Percentiles rank a stretch among this genome's conserved stretches.
Evolutionary conservation across 1,140 invertebrate species (phyloP).

Genomic region (Lineus longissimus): DNA sequence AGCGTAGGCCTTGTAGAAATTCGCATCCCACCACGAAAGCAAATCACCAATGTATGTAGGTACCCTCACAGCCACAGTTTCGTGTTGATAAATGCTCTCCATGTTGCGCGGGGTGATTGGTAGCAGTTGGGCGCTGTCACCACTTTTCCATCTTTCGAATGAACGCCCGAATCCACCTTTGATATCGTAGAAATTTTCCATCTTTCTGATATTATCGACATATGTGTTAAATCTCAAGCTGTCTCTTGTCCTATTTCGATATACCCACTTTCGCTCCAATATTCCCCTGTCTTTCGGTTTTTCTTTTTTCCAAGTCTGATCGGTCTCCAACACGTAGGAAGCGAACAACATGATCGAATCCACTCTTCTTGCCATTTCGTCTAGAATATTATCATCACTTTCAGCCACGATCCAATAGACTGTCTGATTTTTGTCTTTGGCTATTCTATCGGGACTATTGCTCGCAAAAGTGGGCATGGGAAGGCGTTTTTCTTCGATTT

Average conservation of each 20-base stretch:
- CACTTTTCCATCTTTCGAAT: conserved; percentile 4
- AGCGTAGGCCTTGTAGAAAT: background rate
- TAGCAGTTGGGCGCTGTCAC: background rate
- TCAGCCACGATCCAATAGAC: conserved; percentile 2
- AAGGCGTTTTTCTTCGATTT: background rate
- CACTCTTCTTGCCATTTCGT: background rate
- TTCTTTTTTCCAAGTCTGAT: conserved; percentile 4
- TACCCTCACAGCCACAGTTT: background rate
- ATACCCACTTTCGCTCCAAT: background rate
- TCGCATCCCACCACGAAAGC: background rate
- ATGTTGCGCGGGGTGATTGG: background rate
- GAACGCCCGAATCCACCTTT: background rate
- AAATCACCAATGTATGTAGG: background rate
- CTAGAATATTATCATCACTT: background rate
- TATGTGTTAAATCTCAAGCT: background rate
- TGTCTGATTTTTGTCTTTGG: conserved; percentile 2
- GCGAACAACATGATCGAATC: conserved; percentile 5
- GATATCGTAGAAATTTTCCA: conserved; percentile 6
- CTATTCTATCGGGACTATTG: conserved; percentile 1
- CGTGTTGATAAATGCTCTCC: background rate
- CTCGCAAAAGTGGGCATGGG: conserved; percentile 2
- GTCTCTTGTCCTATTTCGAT: background rate
- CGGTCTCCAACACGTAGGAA: background rate
- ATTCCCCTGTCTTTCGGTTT: background rate
- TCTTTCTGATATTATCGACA: conserved; percentile 2